Base-by-base conservation (phyloP, 2,797 vertebrate species). In the Lepus oiostolus region DNA sequence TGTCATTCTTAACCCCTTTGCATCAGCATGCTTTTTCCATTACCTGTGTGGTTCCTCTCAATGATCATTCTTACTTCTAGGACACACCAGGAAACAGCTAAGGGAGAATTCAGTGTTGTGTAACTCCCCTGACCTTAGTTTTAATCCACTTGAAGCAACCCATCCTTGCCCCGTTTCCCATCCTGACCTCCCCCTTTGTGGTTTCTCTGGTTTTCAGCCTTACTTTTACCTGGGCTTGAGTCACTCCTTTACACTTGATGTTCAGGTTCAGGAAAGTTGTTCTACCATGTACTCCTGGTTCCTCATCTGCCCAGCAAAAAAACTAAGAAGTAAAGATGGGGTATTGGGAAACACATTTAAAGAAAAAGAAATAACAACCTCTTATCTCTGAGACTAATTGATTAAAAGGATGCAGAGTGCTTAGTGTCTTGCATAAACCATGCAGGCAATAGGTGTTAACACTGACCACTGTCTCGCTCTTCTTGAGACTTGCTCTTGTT, bases 241-340 rank as follows among this genome's bases (percentile, higher is more conserved):
- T 96, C 91, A 95, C 92, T 81, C 76, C 62, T 96, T 95, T 91
- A 89, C 62, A 65, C 26, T 52, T 47, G 93, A n/a, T 88, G 52
- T 85, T 95, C 54, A 68, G 28, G 90, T 88, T 96, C 42, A 85
- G 90, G 35, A 94, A 94, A 82, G 70, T 94, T 87, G 87, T 60
- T 38, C 90, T 68, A 95, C 19, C 17, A n/a, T 50, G 8, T 65
- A 35, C 68, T 54, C 19, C 7, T 72, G 38, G 72, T 83, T 94
- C 65, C 68, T 95, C 62, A 50, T 58, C 32, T 4, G 77, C 47
- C 28, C 13, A 22, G 50, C 38, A 58, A 74, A 90, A 84, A 52
- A 52, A 13, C 82, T 94, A 30, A 88, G 24, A 50, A 86, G 6
- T 32, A 81, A 95, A 88, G 13, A 11, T 54, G 21, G 42, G 62